These are phyloP conservation scores for Selene dorsalis DNA, from an alignment of 2,797 vertebrate genomes.

Conservation along the genomic window DNA sequence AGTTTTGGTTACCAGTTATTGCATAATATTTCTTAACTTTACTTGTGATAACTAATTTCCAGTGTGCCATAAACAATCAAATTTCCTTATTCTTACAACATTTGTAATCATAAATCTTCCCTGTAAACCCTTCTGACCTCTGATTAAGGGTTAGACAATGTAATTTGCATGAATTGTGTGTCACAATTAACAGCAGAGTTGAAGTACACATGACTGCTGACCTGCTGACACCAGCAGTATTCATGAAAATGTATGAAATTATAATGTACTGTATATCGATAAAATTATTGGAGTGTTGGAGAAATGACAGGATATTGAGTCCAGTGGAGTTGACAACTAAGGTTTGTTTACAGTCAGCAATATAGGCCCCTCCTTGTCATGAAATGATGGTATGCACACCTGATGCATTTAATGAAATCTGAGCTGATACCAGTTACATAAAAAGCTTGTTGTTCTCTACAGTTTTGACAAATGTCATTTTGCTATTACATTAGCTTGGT, in stretches of 20 bases:
- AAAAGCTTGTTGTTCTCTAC: too few relatives aligned
- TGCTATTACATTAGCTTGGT: neutral
- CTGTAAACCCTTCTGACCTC: too few relatives aligned
- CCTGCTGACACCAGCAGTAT: neutral
- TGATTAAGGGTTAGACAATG: neutral
- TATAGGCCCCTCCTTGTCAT: neutral
- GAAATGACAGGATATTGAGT: neutral
- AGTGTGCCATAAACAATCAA: neutral
- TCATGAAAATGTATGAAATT: neutral
- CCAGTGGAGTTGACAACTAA: neutral
- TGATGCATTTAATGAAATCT: neutral
- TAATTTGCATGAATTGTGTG: neutral
- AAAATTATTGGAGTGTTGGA: neutral
- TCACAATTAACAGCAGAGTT: neutral
- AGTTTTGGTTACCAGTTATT: too few relatives aligned
- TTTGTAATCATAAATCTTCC: neutral
- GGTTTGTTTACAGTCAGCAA: neutral
- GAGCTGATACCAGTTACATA: too few relatives aligned
- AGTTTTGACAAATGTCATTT: too few relatives aligned
- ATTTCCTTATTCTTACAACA: neutral
- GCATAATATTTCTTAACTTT: neutral
- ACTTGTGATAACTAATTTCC: neutral
- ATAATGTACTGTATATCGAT: neutral
- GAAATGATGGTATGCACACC: neutral
- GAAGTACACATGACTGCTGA: neutral